Evolutionary conservation across 2,113 vertebrate species (phyloP), one percentile per base, ranked within the genome.

Genomic region (Xiphophorus couchianus): DNA sequence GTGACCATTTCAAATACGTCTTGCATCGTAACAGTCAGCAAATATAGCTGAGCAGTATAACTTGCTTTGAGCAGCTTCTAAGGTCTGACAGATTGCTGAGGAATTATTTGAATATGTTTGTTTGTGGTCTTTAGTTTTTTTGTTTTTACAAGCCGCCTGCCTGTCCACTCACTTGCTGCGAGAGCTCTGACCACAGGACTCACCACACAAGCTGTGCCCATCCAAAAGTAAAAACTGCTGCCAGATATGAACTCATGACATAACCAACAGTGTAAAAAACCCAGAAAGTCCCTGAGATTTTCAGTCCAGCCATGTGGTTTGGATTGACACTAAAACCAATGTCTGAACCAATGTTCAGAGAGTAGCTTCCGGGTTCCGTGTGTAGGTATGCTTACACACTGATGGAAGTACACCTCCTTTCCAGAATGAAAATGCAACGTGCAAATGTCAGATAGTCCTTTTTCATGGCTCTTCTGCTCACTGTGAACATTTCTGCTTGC

Each of bases 91-190:
- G 51, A 63, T 25, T 58, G 71, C 25, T 73, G 12, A 63, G 74
- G 81, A 71, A 76, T 89, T 82, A 89, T 30, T 42, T 1, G 28
- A 77, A 78, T 80, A 54, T 78, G 79, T 83, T 87, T 83, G 84
- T 67, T 75, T 30, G 69, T 33, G 37, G 67, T 73, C 19, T 17
- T 58, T 7, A 3, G 51, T 29, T 37, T 74, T 77, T 85, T 65
- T 29, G 30, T 28, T 84, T 82, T 89, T 73, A 90, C 86, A 33
- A 86, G 82, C 69, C 30, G 73, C 0, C 5, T 63, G 33, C 62
- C 69, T 28, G 67, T 0, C 5, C 63, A 29, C 62, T 60, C 42
- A 0, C 29, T 39, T 25, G 22, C 8, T 58, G 69, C 5, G 1
- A 71, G 27, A 71, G 1, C 60, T 71, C 37, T 37, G 37, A 62